Evolutionary conservation across 2,113 vertebrate genomes (phyloP).

Genomic region (Scolopax mira): DNA sequence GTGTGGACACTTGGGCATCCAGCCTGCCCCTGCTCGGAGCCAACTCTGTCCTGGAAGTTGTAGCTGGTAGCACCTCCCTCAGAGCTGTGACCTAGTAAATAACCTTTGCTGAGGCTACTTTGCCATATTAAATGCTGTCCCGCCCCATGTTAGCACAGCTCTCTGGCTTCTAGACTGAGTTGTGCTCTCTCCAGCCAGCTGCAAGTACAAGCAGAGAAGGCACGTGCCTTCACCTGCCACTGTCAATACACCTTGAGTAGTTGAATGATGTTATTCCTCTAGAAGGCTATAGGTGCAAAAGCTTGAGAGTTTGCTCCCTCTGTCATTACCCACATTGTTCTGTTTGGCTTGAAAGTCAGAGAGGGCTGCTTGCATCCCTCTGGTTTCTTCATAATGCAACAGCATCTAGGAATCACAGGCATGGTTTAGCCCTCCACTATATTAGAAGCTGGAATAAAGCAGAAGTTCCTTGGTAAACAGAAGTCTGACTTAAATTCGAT

Average conservation of each 20-base stretch:
- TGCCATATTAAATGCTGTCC: neutral
- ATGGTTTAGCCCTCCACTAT: neutral
- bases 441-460: neutral
- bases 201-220: neutral
- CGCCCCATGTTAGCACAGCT: neutral
- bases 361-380: neutral
- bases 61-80: neutral
- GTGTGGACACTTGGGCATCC: rapidly evolving
- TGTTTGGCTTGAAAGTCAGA: neutral
- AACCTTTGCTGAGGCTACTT: neutral
- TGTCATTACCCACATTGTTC: neutral
- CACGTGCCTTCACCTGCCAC: rapidly evolving
- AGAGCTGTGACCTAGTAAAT: neutral
- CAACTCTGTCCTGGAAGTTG: neutral
- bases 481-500: neutral
- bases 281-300: neutral
- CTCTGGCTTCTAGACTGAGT: neutral
- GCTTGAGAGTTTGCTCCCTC: neutral
- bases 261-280: neutral
- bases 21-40: neutral
- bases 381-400: neutral
- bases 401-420: neutral
- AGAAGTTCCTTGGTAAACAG: neutral
- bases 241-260: neutral
- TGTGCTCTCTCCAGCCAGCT: neutral